These are phyloP conservation scores for Aphidoletes aphidimyza DNA, from an alignment of 2,888 invertebrate genomes.

Conservation along the genomic window DNA sequence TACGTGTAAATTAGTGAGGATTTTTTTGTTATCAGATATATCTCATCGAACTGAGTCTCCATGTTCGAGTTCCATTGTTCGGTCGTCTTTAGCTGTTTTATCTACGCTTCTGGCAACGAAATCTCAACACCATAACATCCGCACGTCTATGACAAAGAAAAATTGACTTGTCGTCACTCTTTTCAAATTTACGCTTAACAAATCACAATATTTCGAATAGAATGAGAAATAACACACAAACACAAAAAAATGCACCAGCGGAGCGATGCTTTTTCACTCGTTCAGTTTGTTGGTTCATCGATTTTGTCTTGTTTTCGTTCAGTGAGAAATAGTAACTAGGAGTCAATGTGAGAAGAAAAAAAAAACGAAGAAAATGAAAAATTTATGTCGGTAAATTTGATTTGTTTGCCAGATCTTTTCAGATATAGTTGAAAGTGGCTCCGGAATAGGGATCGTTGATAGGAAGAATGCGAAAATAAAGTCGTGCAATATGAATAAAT, in stretches of 20 bases:
- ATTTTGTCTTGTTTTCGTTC: background rate
- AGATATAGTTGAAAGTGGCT: background rate
- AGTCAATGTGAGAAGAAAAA: background rate
- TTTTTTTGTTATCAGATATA: background rate
- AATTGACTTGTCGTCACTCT: constrained; percentile 31
- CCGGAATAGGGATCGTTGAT: background rate
- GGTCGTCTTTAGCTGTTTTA: background rate
- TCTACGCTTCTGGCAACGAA: background rate
- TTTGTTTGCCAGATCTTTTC: constrained; percentile 1
- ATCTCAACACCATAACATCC: background rate
- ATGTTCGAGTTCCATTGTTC: background rate
- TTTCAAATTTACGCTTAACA: constrained; percentile 6
- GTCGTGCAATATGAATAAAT: background rate
- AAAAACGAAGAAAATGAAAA: background rate
- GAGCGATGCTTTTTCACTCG: too few species aligned
- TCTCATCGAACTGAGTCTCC: background rate
- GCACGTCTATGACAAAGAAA: background rate
- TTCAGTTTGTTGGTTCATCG: too few species aligned
- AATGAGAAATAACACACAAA: background rate
- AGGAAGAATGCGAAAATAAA: background rate
- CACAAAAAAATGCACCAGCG: too few species aligned
- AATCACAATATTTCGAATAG: background rate
- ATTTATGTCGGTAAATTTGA: constrained; percentile 41
- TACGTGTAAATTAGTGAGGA: constrained; percentile 2
- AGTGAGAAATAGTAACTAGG: background rate